phyloP scores from a whole-genome alignment of 2,888 invertebrate species.

The Cryptops parisi region DNA sequence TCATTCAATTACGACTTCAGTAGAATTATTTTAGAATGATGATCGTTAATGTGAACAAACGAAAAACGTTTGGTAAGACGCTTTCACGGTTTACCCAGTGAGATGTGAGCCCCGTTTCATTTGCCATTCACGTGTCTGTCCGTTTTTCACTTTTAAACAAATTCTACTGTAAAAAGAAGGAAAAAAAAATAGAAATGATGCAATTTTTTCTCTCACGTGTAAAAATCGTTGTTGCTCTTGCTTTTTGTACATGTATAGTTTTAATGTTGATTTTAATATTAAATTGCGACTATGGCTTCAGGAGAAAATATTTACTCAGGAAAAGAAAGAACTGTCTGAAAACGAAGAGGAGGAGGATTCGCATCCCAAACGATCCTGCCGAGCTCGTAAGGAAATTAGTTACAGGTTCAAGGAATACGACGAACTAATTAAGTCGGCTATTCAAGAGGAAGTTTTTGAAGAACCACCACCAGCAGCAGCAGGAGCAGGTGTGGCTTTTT shows the following conservation, averaged over 20 bases:
- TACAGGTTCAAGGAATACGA: slow-evolving; percentile 79
- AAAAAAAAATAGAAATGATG: too few species aligned
- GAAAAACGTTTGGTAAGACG: too few species aligned
- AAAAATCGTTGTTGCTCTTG: background rate
- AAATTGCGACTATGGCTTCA: background rate
- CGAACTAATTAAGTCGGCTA: slow-evolving; percentile 81
- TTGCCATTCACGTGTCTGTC: too few species aligned
- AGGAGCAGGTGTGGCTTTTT: slow-evolving; percentile 1
- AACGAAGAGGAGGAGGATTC: slow-evolving; percentile 25
- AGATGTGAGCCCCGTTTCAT: too few species aligned
- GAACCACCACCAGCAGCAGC: background rate
- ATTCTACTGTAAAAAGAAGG: too few species aligned
- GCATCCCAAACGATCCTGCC: slow-evolving; percentile 40
- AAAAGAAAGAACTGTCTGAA: slow-evolving; percentile 29
- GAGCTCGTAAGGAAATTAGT: slow-evolving; percentile 59
- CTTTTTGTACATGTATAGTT: background rate
- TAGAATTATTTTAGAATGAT: too few species aligned
- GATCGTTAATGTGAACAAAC: too few species aligned
- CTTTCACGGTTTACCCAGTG: too few species aligned
- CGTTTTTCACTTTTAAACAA: too few species aligned
- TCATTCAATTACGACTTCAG: too few species aligned
- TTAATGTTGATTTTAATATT: background rate
- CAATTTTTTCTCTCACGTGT: too few species aligned
- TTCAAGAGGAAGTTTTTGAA: slow-evolving; percentile 31
- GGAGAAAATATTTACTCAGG: slow-evolving; percentile 22